A percentile compares a stretch with the other conserved stretches of the same genome.
Conservation (phyloP, 2,888 invertebrate genomes). For the Leptinotarsa tumamoca region DNA sequence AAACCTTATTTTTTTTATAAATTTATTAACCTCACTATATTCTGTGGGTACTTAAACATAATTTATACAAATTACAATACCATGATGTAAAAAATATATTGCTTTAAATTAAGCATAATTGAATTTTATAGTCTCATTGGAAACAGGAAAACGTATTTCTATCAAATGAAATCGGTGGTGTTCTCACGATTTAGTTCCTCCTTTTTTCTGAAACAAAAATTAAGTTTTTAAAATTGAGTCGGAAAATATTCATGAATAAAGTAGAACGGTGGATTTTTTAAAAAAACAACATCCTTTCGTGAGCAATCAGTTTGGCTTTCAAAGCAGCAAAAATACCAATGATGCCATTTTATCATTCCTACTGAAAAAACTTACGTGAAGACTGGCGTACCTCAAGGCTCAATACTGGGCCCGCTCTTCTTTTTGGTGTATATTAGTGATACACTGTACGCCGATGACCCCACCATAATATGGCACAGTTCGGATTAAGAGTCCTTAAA, state of each 20-base stretch:
- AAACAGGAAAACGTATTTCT: constrained; percentile 29
- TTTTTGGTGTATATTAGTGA: too few relatives aligned
- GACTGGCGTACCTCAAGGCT: too few relatives aligned
- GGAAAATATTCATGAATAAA: background rate
- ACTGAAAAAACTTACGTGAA: too few relatives aligned
- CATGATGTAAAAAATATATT: constrained; percentile 50
- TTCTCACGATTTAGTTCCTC: constrained; percentile 46
- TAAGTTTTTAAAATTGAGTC: constrained; percentile 14
- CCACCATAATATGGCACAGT: too few relatives aligned
- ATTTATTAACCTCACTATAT: constrained; percentile 10
- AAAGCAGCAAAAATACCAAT: too few relatives aligned
- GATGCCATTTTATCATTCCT: too few relatives aligned
- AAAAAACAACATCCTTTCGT: too few relatives aligned
- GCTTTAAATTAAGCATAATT: constrained; percentile 42
- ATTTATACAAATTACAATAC: constrained; percentile 55
- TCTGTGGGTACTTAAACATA: constrained; percentile 45
- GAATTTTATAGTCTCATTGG: constrained; percentile 42
- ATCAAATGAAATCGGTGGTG: constrained; percentile 16
- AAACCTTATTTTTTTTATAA: background rate
- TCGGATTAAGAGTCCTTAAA: too few relatives aligned
- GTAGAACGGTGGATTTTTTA: too few relatives aligned
- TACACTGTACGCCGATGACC: too few relatives aligned
- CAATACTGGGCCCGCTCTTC: too few relatives aligned
- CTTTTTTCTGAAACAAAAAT: constrained; percentile 55
- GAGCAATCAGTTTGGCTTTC: too few relatives aligned